phyloP scores from a whole-genome alignment of 2,797 vertebrate genomes.

The Petrocephalus sullivani region DNA sequence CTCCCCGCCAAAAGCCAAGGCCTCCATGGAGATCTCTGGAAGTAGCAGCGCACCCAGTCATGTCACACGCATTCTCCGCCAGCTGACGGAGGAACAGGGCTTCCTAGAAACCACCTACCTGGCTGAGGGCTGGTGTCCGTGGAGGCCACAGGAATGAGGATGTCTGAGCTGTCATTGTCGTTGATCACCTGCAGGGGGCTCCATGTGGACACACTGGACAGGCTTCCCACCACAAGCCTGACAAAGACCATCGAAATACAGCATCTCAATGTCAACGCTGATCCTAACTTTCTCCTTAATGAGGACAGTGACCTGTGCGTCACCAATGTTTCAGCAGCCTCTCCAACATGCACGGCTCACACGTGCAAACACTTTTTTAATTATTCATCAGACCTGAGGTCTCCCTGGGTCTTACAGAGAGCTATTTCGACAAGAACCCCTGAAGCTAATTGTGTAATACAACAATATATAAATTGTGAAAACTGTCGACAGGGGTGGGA shows the following conservation, averaged over 20 bases:
- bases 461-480: not conserved
- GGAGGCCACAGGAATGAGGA: slow-evolving; percentile 78
- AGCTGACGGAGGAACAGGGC: not conserved
- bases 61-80: not conserved
- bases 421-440: not conserved
- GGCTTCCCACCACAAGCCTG: slow-evolving; percentile 69
- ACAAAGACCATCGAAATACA: not conserved
- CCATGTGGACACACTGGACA: slow-evolving; percentile 77
- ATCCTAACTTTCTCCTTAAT: not conserved
- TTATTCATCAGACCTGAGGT: too few relatives aligned
- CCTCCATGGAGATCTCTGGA: slow-evolving; percentile 63
- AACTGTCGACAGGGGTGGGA: not conserved
- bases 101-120: slow-evolving; percentile 55
- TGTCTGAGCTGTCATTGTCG: slow-evolving; percentile 63
- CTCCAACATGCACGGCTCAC: not conserved
- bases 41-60: slow-evolving; percentile 22
- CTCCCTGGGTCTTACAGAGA: too few relatives aligned
- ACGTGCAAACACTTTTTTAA: not conserved
- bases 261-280: not conserved
- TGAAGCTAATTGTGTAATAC: not conserved
- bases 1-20: slow-evolving; percentile 64
- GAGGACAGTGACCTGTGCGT: not conserved
- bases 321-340: not conserved
- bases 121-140: slow-evolving; percentile 63
- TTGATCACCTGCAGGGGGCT: slow-evolving; percentile 76